phyloP scores from a whole-genome alignment of 2,888 invertebrate species.

The Drosophila meridionalis region DNA sequence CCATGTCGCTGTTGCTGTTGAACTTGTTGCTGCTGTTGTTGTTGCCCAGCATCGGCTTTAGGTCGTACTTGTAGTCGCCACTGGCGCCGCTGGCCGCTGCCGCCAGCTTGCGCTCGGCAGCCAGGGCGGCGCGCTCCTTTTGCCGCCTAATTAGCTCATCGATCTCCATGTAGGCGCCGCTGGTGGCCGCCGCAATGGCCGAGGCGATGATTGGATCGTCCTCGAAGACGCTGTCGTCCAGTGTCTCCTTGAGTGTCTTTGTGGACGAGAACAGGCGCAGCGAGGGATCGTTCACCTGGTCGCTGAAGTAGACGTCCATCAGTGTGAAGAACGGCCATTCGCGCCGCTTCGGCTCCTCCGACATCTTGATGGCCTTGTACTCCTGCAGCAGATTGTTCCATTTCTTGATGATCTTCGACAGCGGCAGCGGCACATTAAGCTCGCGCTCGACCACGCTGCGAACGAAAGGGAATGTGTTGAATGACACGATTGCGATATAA shows the following conservation, averaged over 20 bases:
- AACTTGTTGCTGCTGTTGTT: constrained; percentile 76
- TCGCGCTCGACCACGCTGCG: constrained; percentile 85
- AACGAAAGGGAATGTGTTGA: constrained; percentile 4
- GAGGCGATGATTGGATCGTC: constrained; percentile 85
- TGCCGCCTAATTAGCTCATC: constrained; percentile 83
- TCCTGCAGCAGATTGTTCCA: constrained; percentile 85
- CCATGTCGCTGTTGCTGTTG: constrained; percentile 75
- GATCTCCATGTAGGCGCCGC: constrained; percentile 85
- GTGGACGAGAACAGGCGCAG: constrained; percentile 85
- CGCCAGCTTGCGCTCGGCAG: constrained; percentile 74
- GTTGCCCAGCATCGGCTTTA: constrained; percentile 80
- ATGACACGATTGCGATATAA: constrained; percentile 25
- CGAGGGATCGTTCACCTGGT: constrained; percentile 85
- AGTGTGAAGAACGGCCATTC: constrained; percentile 85
- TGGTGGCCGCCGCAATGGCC: constrained; percentile 85
- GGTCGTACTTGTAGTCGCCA: constrained; percentile 80
- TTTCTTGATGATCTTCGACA: constrained; percentile 85
- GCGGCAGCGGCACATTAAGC: constrained; percentile 84
- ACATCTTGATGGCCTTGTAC: constrained; percentile 85
- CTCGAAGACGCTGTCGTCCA: constrained; percentile 85
- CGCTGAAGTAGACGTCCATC: constrained; percentile 85
- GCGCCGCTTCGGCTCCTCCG: constrained; percentile 85
- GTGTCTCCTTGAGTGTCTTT: constrained; percentile 85
- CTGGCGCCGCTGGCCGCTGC: constrained; percentile 64
- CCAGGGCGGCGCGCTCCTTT: constrained; percentile 80